Evolutionary conservation across 1,140 invertebrate species (phyloP).

Genomic region (Zaprionus inermis): DNA sequence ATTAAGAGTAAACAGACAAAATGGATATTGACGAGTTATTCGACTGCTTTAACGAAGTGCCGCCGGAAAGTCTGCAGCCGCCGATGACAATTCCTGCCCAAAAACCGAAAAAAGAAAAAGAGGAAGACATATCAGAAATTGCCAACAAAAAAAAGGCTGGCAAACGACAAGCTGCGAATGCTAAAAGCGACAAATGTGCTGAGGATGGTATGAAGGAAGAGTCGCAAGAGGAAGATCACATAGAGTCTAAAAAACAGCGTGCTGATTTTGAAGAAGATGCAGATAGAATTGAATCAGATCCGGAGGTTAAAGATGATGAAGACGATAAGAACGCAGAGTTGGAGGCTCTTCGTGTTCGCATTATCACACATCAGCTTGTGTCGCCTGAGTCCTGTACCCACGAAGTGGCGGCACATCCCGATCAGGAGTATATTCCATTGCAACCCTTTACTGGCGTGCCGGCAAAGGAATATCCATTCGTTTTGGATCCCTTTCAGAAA

Average conservation of each 20-base stretch:
- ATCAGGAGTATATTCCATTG: constrained; percentile 92
- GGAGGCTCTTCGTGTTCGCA: constrained; percentile 85
- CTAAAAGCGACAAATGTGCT: background rate
- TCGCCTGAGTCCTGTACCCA: constrained; percentile 95
- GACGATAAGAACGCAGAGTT: constrained; percentile 55
- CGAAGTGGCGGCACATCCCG: constrained; percentile 95
- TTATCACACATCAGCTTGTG: constrained; percentile 94
- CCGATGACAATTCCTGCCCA: constrained; percentile 7
- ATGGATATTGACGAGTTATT: constrained; percentile 83
- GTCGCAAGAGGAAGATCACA: background rate
- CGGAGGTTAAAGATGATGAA: background rate
- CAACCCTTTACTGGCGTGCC: constrained; percentile 87
- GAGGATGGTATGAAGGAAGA: background rate
- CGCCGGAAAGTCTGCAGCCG: constrained; percentile 32
- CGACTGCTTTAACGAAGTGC: constrained; percentile 69
- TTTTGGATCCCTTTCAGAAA: constrained; percentile 98
- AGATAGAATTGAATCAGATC: constrained; percentile 11
- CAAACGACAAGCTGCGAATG: constrained; percentile 43
- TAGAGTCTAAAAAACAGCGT: constrained; percentile 41
- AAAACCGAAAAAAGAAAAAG: constrained; percentile 6
- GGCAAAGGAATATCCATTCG: constrained; percentile 97
- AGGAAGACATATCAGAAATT: background rate
- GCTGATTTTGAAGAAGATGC: constrained; percentile 2
- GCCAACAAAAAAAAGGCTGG: constrained; percentile 31
- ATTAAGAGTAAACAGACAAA: background rate